phyloP scores from a whole-genome alignment of 2,113 vertebrate genomes.

The Pteropus alecto region DNA sequence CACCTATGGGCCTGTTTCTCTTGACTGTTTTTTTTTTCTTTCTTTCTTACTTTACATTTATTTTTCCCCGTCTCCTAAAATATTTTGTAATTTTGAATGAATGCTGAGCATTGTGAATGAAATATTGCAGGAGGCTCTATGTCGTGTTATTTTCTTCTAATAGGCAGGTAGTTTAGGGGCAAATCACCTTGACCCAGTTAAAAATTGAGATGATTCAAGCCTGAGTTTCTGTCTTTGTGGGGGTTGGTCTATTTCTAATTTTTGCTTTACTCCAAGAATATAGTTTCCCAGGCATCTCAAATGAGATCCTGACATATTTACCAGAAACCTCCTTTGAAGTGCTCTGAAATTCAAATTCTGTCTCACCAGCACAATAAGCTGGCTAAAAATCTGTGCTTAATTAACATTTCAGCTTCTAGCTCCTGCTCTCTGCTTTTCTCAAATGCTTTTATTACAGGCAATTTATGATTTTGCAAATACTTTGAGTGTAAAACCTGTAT shows the following conservation, averaged over 20 bases:
- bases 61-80: not conserved
- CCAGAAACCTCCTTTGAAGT: not conserved
- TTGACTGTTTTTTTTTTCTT: not conserved
- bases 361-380: not conserved
- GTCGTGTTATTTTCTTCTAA: not conserved
- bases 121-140: not conserved
- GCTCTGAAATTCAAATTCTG: slow-evolving; percentile 21
- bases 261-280: not conserved
- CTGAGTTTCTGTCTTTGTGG: not conserved
- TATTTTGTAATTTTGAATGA: not conserved
- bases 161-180: not conserved
- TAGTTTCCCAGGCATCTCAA: not conserved
- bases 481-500: not conserved
- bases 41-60: not conserved
- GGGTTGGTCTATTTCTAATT: not conserved
- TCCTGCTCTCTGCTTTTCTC: not conserved
- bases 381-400: not conserved
- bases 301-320: not conserved
- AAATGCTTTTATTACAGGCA: not conserved
- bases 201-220: not conserved
- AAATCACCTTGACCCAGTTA: not conserved
- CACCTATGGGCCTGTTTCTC: not conserved
- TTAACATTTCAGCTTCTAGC: not conserved
- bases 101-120: not conserved
- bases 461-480: not conserved